Percentiles rank a stretch among this genome's conserved stretches.
Conservation (phyloP, 2,797 vertebrate genomes). For the Chiloscyllium punctatum region DNA sequence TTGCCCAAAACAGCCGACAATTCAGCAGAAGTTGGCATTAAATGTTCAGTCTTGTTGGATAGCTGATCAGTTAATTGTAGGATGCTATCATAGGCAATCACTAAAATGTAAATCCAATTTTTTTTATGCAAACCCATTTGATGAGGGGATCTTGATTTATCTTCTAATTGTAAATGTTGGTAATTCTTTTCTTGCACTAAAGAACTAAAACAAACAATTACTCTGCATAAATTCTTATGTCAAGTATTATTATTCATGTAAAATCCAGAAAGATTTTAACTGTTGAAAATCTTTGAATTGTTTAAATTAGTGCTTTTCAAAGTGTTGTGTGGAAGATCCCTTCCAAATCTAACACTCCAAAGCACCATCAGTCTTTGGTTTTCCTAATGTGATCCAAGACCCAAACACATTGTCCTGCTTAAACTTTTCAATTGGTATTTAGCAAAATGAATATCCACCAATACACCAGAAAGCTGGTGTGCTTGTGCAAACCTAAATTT, state of each 20-base stretch:
- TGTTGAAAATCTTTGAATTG: neutral
- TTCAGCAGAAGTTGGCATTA: neutral
- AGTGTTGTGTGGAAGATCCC: neutral
- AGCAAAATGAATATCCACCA: neutral
- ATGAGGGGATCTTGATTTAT: neutral
- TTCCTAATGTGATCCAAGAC: neutral
- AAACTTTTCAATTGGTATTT: neutral
- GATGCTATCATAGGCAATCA: neutral
- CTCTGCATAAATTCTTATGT: neutral
- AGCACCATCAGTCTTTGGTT: neutral
- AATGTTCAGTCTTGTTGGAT: neutral
- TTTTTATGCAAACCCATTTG: neutral
- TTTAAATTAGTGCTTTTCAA: neutral
- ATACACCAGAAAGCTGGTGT: neutral
- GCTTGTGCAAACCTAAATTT: neutral
- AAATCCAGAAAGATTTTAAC: neutral
- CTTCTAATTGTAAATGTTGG: neutral
- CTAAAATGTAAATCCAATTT: neutral
- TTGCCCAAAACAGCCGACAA: neutral
- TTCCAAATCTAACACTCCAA: neutral
- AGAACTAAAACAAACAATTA: neutral
- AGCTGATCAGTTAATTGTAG: no score
- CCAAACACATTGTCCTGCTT: no score
- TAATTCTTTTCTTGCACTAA: neutral
- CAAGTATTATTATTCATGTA: neutral